These are phyloP conservation scores for Megastigmus dorsalis DNA, from an alignment of 2,888 invertebrate species.

Conservation along the genomic window DNA sequence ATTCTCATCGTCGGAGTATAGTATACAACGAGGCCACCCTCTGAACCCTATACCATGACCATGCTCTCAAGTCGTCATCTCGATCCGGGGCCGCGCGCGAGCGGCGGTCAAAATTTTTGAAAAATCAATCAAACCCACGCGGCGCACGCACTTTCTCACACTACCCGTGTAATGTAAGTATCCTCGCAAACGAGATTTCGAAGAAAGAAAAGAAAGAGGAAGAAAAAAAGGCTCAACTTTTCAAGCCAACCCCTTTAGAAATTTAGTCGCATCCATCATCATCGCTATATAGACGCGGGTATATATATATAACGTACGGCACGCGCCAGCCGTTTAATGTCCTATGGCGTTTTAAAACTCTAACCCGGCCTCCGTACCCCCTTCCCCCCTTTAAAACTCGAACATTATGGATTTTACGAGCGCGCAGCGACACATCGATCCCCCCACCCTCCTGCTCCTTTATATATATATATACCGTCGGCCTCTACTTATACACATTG, in stretches of 20 bases:
- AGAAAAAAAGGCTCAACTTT: slow-evolving; percentile 43
- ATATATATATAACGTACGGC: slow-evolving; percentile 59
- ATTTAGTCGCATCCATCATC: slow-evolving; percentile 71
- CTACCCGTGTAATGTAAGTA: neutral
- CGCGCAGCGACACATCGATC: slow-evolving; percentile 39
- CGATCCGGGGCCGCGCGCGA: too few relatives aligned
- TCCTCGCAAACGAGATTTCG: neutral
- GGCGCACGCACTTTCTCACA: slow-evolving; percentile 9
- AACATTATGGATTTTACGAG: slow-evolving; percentile 12
- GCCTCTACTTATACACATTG: too few relatives aligned
- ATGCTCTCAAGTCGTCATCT: too few relatives aligned
- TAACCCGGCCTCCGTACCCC: too few relatives aligned
- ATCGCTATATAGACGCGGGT: slow-evolving; percentile 35
- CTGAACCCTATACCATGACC: too few relatives aligned
- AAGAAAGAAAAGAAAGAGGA: slow-evolving; percentile 46
- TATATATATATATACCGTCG: too few relatives aligned
- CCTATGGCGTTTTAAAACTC: slow-evolving; percentile 69
- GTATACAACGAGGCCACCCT: too few relatives aligned
- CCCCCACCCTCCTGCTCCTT: too few relatives aligned
- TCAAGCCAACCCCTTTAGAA: slow-evolving; percentile 59
- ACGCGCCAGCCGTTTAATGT: slow-evolving; percentile 70
- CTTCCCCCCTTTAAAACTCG: slow-evolving; percentile 28
- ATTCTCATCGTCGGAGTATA: too few relatives aligned
- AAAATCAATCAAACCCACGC: slow-evolving; percentile 39
- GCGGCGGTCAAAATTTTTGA: slow-evolving; percentile 11